Conservation (phyloP, 2,888 invertebrate species). For the Leptopilina myrica region DNA sequence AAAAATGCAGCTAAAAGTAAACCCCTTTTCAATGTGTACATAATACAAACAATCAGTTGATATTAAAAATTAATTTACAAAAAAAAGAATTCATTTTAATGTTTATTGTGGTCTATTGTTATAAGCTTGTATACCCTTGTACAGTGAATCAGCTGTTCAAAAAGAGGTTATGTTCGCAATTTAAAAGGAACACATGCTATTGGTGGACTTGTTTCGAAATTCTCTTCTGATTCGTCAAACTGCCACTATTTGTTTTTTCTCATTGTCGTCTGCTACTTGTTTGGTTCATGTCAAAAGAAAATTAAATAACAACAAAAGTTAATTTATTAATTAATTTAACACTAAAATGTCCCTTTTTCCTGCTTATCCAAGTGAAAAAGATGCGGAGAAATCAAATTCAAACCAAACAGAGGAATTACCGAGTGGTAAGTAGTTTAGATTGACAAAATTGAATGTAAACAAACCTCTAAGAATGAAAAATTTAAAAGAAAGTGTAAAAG, state of each 20-base stretch:
- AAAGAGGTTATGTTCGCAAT: not conserved
- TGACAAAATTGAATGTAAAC: not conserved
- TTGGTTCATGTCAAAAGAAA: not conserved
- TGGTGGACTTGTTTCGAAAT: too few relatives aligned
- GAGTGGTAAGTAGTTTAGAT: slow-evolving; percentile 1
- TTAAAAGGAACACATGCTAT: too few relatives aligned
- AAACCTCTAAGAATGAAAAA: not conserved
- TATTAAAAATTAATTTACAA: not conserved
- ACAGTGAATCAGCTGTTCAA: slow-evolving; percentile 4
- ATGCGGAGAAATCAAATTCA: slow-evolving; percentile 36
- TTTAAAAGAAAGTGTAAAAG: too few relatives aligned
- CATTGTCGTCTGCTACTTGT: not conserved
- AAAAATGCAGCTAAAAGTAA: not conserved
- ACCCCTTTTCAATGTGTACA: not conserved
- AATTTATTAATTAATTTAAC: not conserved
- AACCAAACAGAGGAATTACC: not conserved
- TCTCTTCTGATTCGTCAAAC: too few relatives aligned
- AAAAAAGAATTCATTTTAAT: not conserved
- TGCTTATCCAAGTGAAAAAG: slow-evolving; percentile 70
- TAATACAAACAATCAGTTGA: not conserved
- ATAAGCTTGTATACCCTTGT: too few relatives aligned
- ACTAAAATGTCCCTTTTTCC: slow-evolving; percentile 76
- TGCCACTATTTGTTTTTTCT: not conserved
- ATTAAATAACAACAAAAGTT: not conserved
- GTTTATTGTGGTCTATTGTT: not conserved